phyloP scores from a whole-genome alignment of 2,888 invertebrate species.

The Lydus trimaculatus region DNA sequence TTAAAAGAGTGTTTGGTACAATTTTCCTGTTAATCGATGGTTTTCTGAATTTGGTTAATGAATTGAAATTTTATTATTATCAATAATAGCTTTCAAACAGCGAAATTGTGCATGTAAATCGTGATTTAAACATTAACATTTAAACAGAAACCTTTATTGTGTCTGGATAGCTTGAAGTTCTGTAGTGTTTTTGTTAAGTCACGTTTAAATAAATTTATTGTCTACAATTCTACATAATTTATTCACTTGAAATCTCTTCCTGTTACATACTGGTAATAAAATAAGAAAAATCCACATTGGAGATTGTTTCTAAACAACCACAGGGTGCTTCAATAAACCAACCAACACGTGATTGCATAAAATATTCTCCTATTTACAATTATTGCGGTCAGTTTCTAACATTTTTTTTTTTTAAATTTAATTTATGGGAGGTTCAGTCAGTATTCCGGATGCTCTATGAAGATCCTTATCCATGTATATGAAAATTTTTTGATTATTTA shows the following conservation, averaged over 20 bases:
- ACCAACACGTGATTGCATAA: too few relatives aligned
- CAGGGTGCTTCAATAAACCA: too few relatives aligned
- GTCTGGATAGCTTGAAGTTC: background rate
- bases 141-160: background rate
- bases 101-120: background rate
- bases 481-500: background rate
- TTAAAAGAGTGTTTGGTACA: too few relatives aligned
- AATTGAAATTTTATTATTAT: too few relatives aligned
- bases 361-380: too few relatives aligned
- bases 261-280: background rate
- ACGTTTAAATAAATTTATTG: background rate
- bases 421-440: too few relatives aligned
- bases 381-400: too few relatives aligned
- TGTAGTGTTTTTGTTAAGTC: background rate
- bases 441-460: background rate
- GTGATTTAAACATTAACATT: constrained; percentile 2
- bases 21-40: too few relatives aligned
- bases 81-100: background rate
- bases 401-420: too few relatives aligned
- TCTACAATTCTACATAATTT: background rate
- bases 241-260: background rate
- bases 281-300: too few relatives aligned
- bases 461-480: background rate
- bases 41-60: too few relatives aligned
- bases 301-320: too few relatives aligned